Evolutionary conservation across 2,113 vertebrate genomes (phyloP).

Genomic region (Carettochelys insculpta): DNA sequence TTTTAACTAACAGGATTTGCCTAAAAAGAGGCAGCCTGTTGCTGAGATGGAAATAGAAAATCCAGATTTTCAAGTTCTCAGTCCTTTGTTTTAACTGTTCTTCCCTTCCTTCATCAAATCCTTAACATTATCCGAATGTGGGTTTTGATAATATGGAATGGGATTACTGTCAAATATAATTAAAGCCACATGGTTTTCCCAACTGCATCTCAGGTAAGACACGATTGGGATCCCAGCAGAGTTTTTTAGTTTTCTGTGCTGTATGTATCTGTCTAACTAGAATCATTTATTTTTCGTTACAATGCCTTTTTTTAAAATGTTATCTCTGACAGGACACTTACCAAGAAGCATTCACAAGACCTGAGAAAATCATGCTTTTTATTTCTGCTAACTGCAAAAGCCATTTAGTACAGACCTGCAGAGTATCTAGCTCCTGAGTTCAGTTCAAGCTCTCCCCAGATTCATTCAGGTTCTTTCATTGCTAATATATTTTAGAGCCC

Average conservation of each 20-base stretch:
- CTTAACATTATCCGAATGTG: conserved; percentile 30
- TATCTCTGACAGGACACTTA: conserved; percentile 7
- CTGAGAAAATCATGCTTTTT: neutral
- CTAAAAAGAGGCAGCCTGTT: neutral
- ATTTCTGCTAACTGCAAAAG: conserved; percentile 44
- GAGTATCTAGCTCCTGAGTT: conserved; percentile 18
- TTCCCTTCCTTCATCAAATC: neutral
- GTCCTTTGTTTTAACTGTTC: neutral
- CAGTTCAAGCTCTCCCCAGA: conserved; percentile 5
- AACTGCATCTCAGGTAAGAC: conserved; percentile 17
- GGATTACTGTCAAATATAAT: conserved; percentile 32
- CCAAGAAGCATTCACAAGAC: neutral
- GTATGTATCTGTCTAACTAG: neutral
- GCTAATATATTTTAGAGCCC: conserved; percentile 36
- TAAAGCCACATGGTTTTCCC: conserved; percentile 27
- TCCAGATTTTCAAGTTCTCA: conserved; percentile 13
- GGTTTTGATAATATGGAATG: neutral
- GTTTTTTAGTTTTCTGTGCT: neutral
- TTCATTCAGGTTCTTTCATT: conserved; percentile 14
- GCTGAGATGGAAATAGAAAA: neutral
- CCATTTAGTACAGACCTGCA: conserved; percentile 23
- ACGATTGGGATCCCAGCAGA: neutral
- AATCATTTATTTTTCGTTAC: conserved; percentile 37
- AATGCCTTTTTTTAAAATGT: conserved; percentile 14
- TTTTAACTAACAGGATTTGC: neutral